A percentile compares a stretch with the other conserved stretches of the same genome.
These are phyloP conservation scores for Salarias fasciatus DNA, from an alignment of 2,797 vertebrate species.

Conservation along the genomic window DNA sequence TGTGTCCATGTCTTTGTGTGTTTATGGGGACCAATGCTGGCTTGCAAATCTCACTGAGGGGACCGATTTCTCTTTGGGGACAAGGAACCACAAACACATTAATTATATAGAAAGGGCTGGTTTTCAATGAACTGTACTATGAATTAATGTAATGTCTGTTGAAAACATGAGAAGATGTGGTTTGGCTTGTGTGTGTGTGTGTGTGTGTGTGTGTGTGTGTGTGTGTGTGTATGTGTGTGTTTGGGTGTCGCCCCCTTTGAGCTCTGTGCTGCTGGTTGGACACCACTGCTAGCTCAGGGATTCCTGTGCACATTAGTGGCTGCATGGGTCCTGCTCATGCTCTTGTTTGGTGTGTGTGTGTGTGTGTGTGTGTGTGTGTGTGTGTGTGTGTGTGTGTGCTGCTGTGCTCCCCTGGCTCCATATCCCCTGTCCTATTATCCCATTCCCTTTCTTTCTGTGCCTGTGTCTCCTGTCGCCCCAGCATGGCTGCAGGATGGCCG, in stretches of 20 bases:
- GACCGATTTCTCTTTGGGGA: too few species aligned
- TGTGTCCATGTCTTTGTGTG: too few species aligned
- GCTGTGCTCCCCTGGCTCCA: slow-evolving; percentile 31
- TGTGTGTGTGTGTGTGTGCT: slow-evolving; percentile 26
- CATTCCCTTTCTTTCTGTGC: slow-evolving; percentile 32
- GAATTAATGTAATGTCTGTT: too few species aligned
- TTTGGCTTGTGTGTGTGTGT: not conserved
- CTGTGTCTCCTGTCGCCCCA: slow-evolving; percentile 46
- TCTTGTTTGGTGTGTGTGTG: slow-evolving; percentile 30
- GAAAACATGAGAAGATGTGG: too few species aligned
- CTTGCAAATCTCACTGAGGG: too few species aligned
- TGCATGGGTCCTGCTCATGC: slow-evolving; percentile 47
- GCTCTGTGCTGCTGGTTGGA: slow-evolving; percentile 43
- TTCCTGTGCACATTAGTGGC: slow-evolving; percentile 79
- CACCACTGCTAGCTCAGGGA: slow-evolving; percentile 76
- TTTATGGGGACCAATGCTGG: too few species aligned
- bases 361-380: slow-evolving; percentile 1
- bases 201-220: not conserved
- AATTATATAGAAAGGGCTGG: too few species aligned
- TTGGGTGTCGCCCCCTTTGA: slow-evolving; percentile 18
- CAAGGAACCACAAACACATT: too few species aligned
- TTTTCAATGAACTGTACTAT: too few species aligned
- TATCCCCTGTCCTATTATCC: slow-evolving; percentile 5
- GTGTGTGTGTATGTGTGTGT: not conserved
- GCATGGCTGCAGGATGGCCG: slow-evolving; percentile 66